Conservation (phyloP, 2,888 invertebrate species). For the Lathronympha strigana region DNA sequence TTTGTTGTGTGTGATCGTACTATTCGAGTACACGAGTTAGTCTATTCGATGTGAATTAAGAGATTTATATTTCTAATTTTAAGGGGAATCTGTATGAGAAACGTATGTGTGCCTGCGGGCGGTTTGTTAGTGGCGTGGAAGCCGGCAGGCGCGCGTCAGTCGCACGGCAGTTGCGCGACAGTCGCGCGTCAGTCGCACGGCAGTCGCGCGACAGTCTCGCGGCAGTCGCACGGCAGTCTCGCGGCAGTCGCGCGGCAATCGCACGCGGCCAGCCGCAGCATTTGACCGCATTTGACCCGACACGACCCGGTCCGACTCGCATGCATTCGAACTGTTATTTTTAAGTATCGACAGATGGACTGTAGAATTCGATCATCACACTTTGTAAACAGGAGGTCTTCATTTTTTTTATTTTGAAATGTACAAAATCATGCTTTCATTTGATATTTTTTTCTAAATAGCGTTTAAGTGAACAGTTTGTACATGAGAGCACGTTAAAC, state of each 20-base stretch:
- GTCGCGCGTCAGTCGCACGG: slow-evolving; percentile 2
- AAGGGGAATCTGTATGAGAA: slow-evolving; percentile 42
- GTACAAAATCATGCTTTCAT: slow-evolving; percentile 83
- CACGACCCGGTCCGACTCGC: slow-evolving; percentile 47
- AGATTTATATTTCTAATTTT: slow-evolving; percentile 43
- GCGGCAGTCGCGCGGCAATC: slow-evolving; percentile 10
- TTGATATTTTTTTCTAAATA: slow-evolving; percentile 80
- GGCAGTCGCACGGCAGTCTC: slow-evolving; percentile 14
- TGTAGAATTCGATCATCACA: slow-evolving; percentile 83
- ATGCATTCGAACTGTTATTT: slow-evolving; percentile 75
- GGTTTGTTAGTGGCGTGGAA: slow-evolving; percentile 25
- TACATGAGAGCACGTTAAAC: slow-evolving; percentile 66
- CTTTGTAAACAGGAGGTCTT: slow-evolving; percentile 70
- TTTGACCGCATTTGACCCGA: slow-evolving; percentile 67
- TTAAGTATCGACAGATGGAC: slow-evolving; percentile 77
- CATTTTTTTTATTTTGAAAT: slow-evolving; percentile 76
- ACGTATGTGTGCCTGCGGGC: slow-evolving; percentile 30
- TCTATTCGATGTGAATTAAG: slow-evolving; percentile 43
- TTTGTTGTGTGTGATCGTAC: slow-evolving; percentile 50
- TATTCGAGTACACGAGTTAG: slow-evolving; percentile 38
- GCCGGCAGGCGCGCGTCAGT: slow-evolving; percentile 49
- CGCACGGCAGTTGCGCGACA: background rate
- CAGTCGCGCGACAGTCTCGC: slow-evolving; percentile 1
- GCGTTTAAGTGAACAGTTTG: slow-evolving; percentile 79
- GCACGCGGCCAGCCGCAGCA: slow-evolving; percentile 52